phyloP scores from a whole-genome alignment of 2,888 invertebrate species.

The Sacculina carcini region DNA sequence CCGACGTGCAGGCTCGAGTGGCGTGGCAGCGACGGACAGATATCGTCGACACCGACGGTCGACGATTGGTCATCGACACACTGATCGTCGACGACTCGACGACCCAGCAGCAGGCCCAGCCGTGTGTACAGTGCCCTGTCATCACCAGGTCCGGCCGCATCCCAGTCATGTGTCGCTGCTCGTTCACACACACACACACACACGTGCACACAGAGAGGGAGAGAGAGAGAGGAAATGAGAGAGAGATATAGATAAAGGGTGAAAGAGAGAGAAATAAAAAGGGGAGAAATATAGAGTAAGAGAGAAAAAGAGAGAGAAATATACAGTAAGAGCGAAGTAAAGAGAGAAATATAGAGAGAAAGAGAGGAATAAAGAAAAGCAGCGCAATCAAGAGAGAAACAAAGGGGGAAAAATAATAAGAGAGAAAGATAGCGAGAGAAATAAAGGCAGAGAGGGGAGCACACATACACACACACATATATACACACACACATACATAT shows the following conservation, averaged over 20 bases:
- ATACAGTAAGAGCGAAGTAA: background rate
- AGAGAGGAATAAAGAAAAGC: background rate
- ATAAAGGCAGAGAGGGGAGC: background rate
- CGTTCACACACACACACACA: background rate
- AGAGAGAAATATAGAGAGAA: background rate
- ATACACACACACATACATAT: too few relatives aligned
- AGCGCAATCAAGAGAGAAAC: too few relatives aligned
- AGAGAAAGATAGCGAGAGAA: background rate
- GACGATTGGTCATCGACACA: constrained; percentile 19
- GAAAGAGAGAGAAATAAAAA: background rate
- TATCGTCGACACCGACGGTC: constrained; percentile 18
- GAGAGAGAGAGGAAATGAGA: too few relatives aligned
- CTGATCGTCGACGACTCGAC: constrained; percentile 24
- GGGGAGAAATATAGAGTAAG: background rate
- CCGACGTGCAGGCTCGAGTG: constrained; percentile 34
- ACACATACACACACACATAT: background rate
- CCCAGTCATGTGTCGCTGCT: background rate
- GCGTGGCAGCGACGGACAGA: constrained; percentile 28
- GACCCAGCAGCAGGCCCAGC: constrained; percentile 50
- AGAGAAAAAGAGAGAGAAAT: background rate
- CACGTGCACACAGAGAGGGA: background rate
- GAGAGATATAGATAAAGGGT: background rate
- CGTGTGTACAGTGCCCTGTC: constrained; percentile 36
- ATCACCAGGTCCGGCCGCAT: constrained; percentile 5
- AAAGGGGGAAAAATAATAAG: background rate